Conservation (phyloP, 2,797 vertebrate genomes). For the Micropoecilia bifurca region DNA sequence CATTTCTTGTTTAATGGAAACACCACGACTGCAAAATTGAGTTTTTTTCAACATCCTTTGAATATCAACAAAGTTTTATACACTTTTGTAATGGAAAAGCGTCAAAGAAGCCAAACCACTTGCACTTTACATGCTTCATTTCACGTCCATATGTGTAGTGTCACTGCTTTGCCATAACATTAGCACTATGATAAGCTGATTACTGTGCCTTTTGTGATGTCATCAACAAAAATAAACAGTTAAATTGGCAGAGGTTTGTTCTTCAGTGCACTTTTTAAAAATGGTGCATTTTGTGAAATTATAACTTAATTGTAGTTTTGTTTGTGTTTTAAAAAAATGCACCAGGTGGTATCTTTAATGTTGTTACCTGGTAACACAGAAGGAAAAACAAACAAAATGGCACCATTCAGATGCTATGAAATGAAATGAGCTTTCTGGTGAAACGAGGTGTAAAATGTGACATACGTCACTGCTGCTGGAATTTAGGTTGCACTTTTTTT, state of each 20-base stretch:
- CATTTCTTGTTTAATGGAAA: too few relatives aligned
- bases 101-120: neutral
- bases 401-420: neutral
- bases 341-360: neutral
- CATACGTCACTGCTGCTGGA: neutral
- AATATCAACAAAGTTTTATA: too few relatives aligned
- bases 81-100: too few relatives aligned
- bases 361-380: neutral
- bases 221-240: neutral
- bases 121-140: neutral
- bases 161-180: neutral
- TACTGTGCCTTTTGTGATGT: slow-evolving; percentile 1
- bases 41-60: too few relatives aligned
- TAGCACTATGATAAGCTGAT: neutral
- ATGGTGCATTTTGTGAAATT: neutral
- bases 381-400: neutral
- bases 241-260: neutral
- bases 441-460: neutral
- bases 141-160: neutral
- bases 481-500: neutral
- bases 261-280: neutral
- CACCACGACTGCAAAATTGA: too few relatives aligned
- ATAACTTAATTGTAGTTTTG: neutral
- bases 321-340: neutral
- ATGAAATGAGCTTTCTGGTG: neutral